phyloP scores from a whole-genome alignment of 2,113 vertebrate species.

The Ploceus nigricollis region DNA sequence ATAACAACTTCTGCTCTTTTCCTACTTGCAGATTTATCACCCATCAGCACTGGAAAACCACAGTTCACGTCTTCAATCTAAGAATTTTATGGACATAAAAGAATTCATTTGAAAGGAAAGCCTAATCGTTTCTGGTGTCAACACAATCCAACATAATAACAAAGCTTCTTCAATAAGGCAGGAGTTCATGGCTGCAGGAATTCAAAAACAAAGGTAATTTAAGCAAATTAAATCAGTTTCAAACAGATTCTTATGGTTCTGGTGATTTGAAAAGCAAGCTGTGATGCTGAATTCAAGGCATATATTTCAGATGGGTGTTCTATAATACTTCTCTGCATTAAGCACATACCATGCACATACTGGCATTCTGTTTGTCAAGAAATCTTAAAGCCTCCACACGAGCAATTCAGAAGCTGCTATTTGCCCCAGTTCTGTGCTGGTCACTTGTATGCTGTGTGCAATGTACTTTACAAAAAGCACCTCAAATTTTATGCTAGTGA shows the following conservation, averaged over 20 bases:
- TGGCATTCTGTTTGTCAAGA: not conserved
- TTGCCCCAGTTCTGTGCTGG: not conserved
- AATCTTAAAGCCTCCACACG: not conserved
- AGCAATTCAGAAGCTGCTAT: not conserved
- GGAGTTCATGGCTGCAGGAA: not conserved
- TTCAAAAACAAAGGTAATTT: constrained; percentile 4
- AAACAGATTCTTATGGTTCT: not conserved
- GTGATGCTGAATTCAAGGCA: not conserved
- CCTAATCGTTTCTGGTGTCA: not conserved
- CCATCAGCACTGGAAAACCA: not conserved
- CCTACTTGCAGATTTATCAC: not conserved
- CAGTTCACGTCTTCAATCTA: not conserved
- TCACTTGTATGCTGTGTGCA: not conserved
- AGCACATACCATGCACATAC: not conserved
- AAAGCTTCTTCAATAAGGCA: not conserved
- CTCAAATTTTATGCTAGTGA: not conserved
- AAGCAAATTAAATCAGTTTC: constrained; percentile 29
- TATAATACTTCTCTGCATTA: not conserved
- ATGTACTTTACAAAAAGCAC: not conserved
- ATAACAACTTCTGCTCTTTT: not conserved
- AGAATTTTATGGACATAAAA: constrained; percentile 2
- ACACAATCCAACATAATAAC: not conserved
- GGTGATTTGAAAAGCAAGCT: not conserved
- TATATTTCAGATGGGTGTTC: not conserved
- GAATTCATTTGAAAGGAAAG: not conserved